Evolutionary conservation across 2,888 invertebrate species (phyloP).

Genomic region (Apantesis nais): DNA sequence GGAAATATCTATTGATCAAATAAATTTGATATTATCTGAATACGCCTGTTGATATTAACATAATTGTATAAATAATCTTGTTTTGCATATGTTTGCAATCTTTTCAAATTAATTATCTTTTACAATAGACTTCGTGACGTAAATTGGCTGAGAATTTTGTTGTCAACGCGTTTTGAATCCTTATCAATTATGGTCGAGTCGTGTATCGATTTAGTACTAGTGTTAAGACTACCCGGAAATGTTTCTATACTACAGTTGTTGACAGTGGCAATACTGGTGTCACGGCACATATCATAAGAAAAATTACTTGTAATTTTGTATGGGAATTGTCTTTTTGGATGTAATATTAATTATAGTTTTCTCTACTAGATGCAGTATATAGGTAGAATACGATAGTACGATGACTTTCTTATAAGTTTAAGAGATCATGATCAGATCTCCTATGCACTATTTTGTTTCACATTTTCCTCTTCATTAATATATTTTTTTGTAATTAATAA

Average conservation of each 20-base stretch:
- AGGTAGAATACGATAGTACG: no score
- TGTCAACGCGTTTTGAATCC: background rate
- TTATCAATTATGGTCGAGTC: background rate
- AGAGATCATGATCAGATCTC: background rate
- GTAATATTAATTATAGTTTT: background rate
- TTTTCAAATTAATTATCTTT: slow-evolving; percentile 11
- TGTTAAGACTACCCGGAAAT: slow-evolving; percentile 1
- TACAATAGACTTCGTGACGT: background rate
- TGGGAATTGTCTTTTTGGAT: background rate
- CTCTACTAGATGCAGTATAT: background rate
- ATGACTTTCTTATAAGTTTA: no score
- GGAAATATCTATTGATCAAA: slow-evolving; percentile 31
- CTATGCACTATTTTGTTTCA: background rate
- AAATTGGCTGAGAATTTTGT: background rate
- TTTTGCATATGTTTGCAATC: slow-evolving; percentile 29
- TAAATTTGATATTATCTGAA: slow-evolving; percentile 32
- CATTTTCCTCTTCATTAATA: background rate
- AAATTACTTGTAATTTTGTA: background rate
- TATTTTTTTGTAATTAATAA: background rate
- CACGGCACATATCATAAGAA: background rate
- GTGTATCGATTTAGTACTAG: background rate
- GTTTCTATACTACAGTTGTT: background rate
- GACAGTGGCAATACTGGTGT: background rate
- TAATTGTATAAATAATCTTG: slow-evolving; percentile 23
- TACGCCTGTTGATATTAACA: slow-evolving; percentile 14